Percentiles rank a stretch among this genome's conserved stretches.
Evolutionary conservation across 2,113 vertebrate species (phyloP).

Genomic region (Amphiprion percula): DNA sequence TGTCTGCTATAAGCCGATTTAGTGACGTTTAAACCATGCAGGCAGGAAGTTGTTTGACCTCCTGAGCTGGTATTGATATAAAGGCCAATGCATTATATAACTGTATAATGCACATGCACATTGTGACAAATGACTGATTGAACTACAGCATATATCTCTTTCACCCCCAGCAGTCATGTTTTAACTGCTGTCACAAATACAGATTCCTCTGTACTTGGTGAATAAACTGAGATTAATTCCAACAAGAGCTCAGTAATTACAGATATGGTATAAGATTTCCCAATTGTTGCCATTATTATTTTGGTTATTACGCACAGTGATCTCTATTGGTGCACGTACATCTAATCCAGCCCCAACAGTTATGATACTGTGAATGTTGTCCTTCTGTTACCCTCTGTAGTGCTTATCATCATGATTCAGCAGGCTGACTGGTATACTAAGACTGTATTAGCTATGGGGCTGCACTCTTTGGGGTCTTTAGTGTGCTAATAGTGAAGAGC

Average conservation of each 20-base stretch:
- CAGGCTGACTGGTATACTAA: slow-evolving; percentile 54
- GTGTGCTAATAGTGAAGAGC: slow-evolving; percentile 74
- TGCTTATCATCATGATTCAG: slow-evolving; percentile 74
- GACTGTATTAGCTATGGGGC: slow-evolving; percentile 68
- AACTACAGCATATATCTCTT: background rate
- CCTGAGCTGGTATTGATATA: slow-evolving; percentile 16
- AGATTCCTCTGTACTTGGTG: background rate
- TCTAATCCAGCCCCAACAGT: slow-evolving; percentile 23
- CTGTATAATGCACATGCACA: slow-evolving; percentile 1
- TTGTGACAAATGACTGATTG: slow-evolving; percentile 2
- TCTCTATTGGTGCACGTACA: slow-evolving; percentile 16
- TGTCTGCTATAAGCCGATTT: slow-evolving; percentile 5
- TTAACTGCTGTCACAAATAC: background rate
- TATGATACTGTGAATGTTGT: slow-evolving; percentile 48
- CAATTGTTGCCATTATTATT: slow-evolving; percentile 4
- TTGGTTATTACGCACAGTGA: slow-evolving; percentile 27
- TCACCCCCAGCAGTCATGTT: background rate
- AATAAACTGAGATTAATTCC: slow-evolving; percentile 7
- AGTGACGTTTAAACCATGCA: slow-evolving; percentile 15
- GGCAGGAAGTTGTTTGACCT: slow-evolving; percentile 9
- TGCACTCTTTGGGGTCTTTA: slow-evolving; percentile 78
- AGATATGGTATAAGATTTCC: background rate
- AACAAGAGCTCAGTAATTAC: background rate
- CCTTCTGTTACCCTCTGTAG: slow-evolving; percentile 62
- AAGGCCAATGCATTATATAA: slow-evolving; percentile 17